These are phyloP conservation scores for Drosophila teissieri DNA, from an alignment of 1,140 invertebrate genomes.

Conservation along the genomic window DNA sequence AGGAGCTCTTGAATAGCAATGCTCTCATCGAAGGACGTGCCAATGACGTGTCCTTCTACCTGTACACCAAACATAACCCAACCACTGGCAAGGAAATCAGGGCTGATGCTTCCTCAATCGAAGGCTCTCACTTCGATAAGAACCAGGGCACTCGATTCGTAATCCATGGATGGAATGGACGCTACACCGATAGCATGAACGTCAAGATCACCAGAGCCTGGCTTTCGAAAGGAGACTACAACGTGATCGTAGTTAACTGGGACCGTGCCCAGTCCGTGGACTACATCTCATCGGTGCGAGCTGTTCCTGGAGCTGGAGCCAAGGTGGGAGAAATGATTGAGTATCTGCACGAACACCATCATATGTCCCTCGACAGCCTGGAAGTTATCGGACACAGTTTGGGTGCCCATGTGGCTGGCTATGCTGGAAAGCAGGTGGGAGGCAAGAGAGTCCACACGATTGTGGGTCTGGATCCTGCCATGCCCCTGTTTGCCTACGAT, in stretches of 20 bases:
- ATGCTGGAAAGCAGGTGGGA: conserved; percentile 85
- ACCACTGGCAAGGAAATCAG: conserved; percentile 38
- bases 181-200: conserved; percentile 40
- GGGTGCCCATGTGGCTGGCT: conserved; percentile 85
- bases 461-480: conserved; percentile 85
- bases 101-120: conserved; percentile 30
- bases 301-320: conserved; percentile 85
- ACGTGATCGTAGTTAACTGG: conserved; percentile 87
- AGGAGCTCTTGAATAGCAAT: conserved; percentile 19
- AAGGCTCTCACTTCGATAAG: conserved; percentile 56
- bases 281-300: conserved; percentile 85
- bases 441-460: conserved; percentile 62
- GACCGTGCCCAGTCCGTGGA: conserved; percentile 75
- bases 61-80: conserved; percentile 61
- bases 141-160: conserved; percentile 64
- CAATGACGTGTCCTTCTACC: conserved; percentile 61
- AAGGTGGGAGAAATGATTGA: conserved; percentile 73
- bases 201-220: conserved; percentile 80
- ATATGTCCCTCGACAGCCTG: conserved; percentile 56
- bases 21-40: conserved; percentile 18
- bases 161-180: conserved; percentile 70
- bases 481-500: conserved; percentile 75
- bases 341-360: conserved; percentile 61
- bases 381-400: conserved; percentile 78
- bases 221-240: conserved; percentile 84